A percentile compares a stretch with the other conserved stretches of the same genome.
Evolutionary conservation across 2,797 vertebrate genomes (phyloP).

Genomic region (Girardinus metallicus): DNA sequence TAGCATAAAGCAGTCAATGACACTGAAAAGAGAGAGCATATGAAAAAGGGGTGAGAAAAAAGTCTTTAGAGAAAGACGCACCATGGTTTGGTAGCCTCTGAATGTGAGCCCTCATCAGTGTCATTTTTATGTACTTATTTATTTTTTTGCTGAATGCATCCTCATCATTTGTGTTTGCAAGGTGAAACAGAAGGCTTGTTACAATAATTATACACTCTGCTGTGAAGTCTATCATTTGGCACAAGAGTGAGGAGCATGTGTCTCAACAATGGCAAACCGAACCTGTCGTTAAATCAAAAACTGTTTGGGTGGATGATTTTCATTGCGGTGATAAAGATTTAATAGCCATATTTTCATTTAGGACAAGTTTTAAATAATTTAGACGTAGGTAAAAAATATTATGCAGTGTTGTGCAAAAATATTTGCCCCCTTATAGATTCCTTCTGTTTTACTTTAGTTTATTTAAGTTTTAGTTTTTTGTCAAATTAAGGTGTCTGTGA

Average conservation of each 20-base stretch:
- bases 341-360: neutral
- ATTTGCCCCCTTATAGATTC: neutral
- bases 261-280: slow-evolving; percentile 50
- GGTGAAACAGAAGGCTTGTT: slow-evolving; percentile 60
- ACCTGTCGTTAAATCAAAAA: slow-evolving; percentile 41
- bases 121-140: slow-evolving; percentile 41
- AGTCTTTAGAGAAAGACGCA: slow-evolving; percentile 41
- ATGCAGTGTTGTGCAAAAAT: neutral
- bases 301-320: neutral
- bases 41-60: slow-evolving; percentile 25
- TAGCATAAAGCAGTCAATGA: slow-evolving; percentile 74
- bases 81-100: slow-evolving; percentile 44
- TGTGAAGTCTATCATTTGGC: slow-evolving; percentile 61
- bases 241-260: slow-evolving; percentile 60
- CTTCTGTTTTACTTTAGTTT: neutral
- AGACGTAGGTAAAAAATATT: neutral
- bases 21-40: slow-evolving; percentile 66
- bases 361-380: neutral
- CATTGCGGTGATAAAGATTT: neutral
- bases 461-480: neutral
- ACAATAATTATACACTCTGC: slow-evolving; percentile 69
- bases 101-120: slow-evolving; percentile 55
- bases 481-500: neutral
- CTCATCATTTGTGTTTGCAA: slow-evolving; percentile 40
- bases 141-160: slow-evolving; percentile 48